Conservation (phyloP, 23 tunicate genomes). For the Halocynthia aurantium region DNA sequence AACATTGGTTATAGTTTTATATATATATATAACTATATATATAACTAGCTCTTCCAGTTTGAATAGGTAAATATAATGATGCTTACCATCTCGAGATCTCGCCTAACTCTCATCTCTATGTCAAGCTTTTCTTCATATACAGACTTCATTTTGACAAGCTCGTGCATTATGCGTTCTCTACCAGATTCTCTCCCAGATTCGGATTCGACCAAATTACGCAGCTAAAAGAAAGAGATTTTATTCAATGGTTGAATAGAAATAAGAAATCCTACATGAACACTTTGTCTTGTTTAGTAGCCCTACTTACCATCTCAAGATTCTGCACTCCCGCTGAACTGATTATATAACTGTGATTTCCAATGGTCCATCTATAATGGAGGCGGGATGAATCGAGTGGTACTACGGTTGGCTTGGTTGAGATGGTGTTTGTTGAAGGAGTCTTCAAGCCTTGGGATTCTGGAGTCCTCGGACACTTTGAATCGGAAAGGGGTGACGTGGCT, state of each 20-base stretch:
- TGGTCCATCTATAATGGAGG: constrained; percentile 51
- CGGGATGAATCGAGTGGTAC: constrained; percentile 23
- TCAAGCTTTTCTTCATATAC: constrained; percentile 56
- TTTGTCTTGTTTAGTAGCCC: not conserved
- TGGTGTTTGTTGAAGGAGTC: too few relatives aligned
- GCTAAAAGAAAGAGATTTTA: constrained; percentile 6
- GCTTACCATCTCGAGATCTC: constrained; percentile 50
- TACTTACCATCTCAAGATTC: constrained; percentile 47
- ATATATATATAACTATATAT: too few relatives aligned
- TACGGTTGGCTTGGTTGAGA: not conserved
- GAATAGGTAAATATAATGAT: too few relatives aligned
- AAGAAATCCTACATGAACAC: not conserved
- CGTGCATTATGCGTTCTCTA: constrained; percentile 31
- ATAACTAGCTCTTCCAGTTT: too few relatives aligned
- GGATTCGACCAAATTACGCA: constrained; percentile 14
- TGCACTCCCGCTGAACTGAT: constrained; percentile 67
- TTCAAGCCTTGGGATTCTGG: too few relatives aligned
- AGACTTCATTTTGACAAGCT: constrained; percentile 51
- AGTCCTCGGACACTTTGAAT: too few relatives aligned
- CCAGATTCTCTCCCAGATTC: constrained; percentile 4
- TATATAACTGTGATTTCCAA: constrained; percentile 36
- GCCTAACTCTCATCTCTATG: constrained; percentile 39
- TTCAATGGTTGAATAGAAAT: not conserved
- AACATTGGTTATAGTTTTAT: not conserved
- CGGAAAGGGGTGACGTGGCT: too few relatives aligned